These are phyloP conservation scores for Silurus meridionalis DNA, from an alignment of 2,113 vertebrate genomes.

Conservation along the genomic window DNA sequence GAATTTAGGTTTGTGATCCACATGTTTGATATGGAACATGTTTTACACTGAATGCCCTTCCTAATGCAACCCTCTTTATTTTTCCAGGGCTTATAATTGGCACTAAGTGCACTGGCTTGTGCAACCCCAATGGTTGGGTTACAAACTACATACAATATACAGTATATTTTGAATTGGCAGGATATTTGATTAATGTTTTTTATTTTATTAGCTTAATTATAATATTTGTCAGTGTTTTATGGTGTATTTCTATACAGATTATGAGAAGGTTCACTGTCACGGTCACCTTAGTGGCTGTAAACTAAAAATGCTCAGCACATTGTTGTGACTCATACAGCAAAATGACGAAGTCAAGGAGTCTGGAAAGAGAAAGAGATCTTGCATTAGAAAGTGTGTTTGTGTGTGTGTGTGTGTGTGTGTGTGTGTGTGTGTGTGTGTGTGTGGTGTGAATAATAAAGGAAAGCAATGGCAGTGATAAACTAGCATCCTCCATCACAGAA, in stretches of 20 bases:
- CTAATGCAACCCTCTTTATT: too few relatives aligned
- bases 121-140: too few relatives aligned
- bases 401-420: neutral
- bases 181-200: neutral
- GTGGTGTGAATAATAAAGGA: neutral
- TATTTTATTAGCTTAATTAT: neutral
- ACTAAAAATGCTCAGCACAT: neutral
- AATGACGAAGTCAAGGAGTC: neutral
- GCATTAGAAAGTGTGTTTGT: constrained; percentile 4
- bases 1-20: too few relatives aligned
- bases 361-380: constrained; percentile 6
- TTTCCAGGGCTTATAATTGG: too few relatives aligned
- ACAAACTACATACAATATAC: too few relatives aligned
- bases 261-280: neutral
- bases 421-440: neutral
- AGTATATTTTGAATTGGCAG: neutral
- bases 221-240: neutral
- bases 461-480: neutral
- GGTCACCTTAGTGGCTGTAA: neutral
- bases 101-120: too few relatives aligned
- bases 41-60: too few relatives aligned
- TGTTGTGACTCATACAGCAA: neutral
- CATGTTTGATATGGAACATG: too few relatives aligned
- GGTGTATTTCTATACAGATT: neutral
- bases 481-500: constrained; percentile 13